These are phyloP conservation scores for Icerya purchasi DNA, from an alignment of 2,888 invertebrate genomes.

Conservation along the genomic window DNA sequence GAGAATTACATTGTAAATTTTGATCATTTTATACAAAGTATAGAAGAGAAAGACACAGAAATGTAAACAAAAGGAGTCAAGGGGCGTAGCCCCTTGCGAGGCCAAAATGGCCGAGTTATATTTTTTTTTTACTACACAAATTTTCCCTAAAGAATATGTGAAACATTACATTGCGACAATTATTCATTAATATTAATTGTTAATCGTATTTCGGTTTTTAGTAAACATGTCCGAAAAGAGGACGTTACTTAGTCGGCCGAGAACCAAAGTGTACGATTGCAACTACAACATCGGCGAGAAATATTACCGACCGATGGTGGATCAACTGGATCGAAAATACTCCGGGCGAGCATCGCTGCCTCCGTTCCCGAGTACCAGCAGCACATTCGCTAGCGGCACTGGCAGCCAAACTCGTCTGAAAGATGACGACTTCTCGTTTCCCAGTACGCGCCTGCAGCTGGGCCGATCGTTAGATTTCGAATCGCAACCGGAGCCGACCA, in stretches of 20 bases:
- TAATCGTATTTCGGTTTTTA: slow-evolving; percentile 1
- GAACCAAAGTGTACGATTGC: slow-evolving; percentile 65
- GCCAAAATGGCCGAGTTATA: too few relatives aligned
- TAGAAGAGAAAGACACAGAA: too few relatives aligned
- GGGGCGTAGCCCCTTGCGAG: too few relatives aligned
- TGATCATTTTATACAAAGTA: too few relatives aligned
- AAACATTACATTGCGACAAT: too few relatives aligned
- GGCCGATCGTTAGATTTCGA: slow-evolving; percentile 17
- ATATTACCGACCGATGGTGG: slow-evolving; percentile 56
- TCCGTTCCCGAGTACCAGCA: slow-evolving; percentile 24
- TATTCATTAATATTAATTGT: neutral
- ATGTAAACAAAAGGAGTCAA: too few relatives aligned
- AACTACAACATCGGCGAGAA: slow-evolving; percentile 68
- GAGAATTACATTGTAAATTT: too few relatives aligned
- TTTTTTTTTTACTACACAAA: neutral
- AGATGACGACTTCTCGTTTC: slow-evolving; percentile 11
- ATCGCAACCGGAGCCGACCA: slow-evolving; percentile 34
- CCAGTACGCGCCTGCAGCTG: slow-evolving; percentile 22
- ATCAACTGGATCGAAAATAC: slow-evolving; percentile 50
- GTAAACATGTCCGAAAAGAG: slow-evolving; percentile 16
- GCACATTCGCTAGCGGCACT: slow-evolving; percentile 30
- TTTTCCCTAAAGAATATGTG: too few relatives aligned
- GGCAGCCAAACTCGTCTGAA: slow-evolving; percentile 22
- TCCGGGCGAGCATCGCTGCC: slow-evolving; percentile 29
- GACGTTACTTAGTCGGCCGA: slow-evolving; percentile 31